These are phyloP conservation scores for Oconnorella tubifera DNA, from an alignment of 2,888 invertebrate genomes.

Conservation along the genomic window DNA sequence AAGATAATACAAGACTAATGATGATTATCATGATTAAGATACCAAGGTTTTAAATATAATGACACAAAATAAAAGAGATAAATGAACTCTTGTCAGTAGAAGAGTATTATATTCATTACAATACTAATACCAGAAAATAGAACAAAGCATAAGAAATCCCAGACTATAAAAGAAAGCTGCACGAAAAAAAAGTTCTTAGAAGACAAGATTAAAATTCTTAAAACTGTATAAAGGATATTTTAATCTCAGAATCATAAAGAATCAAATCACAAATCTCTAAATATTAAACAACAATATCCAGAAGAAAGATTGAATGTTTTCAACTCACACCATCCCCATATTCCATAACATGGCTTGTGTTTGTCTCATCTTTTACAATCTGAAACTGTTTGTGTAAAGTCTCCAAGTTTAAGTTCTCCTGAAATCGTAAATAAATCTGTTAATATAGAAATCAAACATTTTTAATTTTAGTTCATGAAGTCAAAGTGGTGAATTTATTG, in stretches of 20 bases:
- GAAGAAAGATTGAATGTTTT: too few relatives aligned
- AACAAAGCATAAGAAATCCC: not conserved
- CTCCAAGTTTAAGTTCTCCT: constrained; percentile 59
- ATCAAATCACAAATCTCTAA: too few relatives aligned
- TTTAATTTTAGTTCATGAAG: too few relatives aligned
- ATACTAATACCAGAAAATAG: not conserved
- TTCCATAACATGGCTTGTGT: constrained; percentile 62
- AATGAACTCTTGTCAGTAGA: not conserved
- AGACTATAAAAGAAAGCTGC: not conserved
- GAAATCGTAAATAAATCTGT: too few relatives aligned
- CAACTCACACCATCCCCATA: constrained; percentile 59
- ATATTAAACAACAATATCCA: too few relatives aligned
- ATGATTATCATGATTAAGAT: too few relatives aligned
- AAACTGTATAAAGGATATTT: not conserved
- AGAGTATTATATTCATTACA: not conserved
- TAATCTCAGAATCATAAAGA: too few relatives aligned
- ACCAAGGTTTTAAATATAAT: too few relatives aligned
- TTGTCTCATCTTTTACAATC: constrained; percentile 61
- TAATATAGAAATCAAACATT: too few relatives aligned
- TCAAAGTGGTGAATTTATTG: too few relatives aligned
- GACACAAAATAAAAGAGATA: not conserved
- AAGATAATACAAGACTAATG: too few relatives aligned
- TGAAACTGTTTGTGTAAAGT: constrained; percentile 60
- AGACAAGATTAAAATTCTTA: not conserved
- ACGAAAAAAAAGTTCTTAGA: too few relatives aligned